A percentile compares a stretch with the other conserved stretches of the same genome.
Evolutionary conservation across 2,113 vertebrate species (phyloP).

Genomic region (Ageneiosus marmoratus): DNA sequence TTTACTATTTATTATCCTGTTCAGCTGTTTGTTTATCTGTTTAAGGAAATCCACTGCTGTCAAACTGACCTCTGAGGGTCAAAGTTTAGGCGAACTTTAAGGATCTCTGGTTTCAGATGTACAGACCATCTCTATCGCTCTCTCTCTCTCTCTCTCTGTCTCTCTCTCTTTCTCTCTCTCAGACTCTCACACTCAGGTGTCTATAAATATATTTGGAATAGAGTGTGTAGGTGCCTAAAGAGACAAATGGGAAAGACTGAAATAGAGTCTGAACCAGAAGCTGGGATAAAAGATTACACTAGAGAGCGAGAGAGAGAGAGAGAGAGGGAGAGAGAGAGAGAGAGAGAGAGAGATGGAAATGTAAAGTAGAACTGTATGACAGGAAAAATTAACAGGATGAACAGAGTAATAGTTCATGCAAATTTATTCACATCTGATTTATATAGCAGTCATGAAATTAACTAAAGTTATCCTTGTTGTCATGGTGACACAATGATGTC

Average conservation of each 20-base stretch:
- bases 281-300: constrained; percentile 17
- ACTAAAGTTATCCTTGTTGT: background rate
- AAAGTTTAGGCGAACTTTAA: background rate
- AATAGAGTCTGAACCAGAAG: constrained; percentile 28
- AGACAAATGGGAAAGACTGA: constrained; percentile 38
- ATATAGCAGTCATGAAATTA: background rate
- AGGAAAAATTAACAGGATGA: background rate
- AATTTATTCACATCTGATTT: background rate
- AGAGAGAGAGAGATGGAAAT: background rate
- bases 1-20: background rate
- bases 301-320: background rate
- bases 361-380: background rate
- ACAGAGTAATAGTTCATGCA: no score
- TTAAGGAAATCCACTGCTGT: background rate
- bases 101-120: background rate
- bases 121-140: background rate
- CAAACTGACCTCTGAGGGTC: constrained; percentile 10
- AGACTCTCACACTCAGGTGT: background rate
- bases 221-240: constrained; percentile 17
- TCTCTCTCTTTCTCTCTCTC: background rate
- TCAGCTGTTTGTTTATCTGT: constrained; percentile 35
- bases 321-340: background rate
- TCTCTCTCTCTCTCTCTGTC: background rate
- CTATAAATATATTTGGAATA: constrained; percentile 33
- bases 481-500: constrained; percentile 4